Base-by-base conservation (phyloP, 92 coral and sea anemone species). In the Actinostola sp. region DNA sequence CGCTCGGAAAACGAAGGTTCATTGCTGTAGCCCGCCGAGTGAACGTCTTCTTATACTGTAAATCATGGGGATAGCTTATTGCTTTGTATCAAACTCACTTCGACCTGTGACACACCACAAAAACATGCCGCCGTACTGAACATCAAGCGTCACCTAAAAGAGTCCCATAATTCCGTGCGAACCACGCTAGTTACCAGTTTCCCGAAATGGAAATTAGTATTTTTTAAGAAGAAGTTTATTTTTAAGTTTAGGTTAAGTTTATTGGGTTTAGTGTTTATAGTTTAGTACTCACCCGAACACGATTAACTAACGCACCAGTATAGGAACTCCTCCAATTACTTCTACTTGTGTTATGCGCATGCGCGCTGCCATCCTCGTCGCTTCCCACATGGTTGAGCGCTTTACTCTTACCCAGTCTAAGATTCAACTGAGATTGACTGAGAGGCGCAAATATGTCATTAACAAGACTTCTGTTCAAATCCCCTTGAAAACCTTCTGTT, bases 381-480 rank as follows among this genome's bases (percentile, higher is more conserved):
- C 17, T 1, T 57, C 63, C 63, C 63, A 57, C 63, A 57, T 29
- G 36, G 38, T 27, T 57, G 2, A 38, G 39, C 20, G 38, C n/a
- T 29, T 30, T 57, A 3, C 12, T 27, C 17, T 57, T 28, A 3
- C 38, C 63, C 2, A 57, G 63, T 57, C 63, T 57, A 1, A 57
- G 63, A 29, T 57, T 57, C 63, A 27, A 27, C 39, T 57, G 35
- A 0, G 74, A 68, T 13, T 66, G 58, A 29, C 51, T 63, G 42
- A 75, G 35, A 17, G 81, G 72, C 63, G 72, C 72, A 23, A 75
- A 46, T 5, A 75, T 64, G 23, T 75, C 72, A 25, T 50, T 31
- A 13, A 66, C 39, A 31, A 66, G 34, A 16, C 81, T 66, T 13
- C 81, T 66, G 21, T 68, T 28, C 26, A 68, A 51, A 27, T 68